phyloP scores from a whole-genome alignment of 2,888 invertebrate species.

The Aphodius granarius region DNA sequence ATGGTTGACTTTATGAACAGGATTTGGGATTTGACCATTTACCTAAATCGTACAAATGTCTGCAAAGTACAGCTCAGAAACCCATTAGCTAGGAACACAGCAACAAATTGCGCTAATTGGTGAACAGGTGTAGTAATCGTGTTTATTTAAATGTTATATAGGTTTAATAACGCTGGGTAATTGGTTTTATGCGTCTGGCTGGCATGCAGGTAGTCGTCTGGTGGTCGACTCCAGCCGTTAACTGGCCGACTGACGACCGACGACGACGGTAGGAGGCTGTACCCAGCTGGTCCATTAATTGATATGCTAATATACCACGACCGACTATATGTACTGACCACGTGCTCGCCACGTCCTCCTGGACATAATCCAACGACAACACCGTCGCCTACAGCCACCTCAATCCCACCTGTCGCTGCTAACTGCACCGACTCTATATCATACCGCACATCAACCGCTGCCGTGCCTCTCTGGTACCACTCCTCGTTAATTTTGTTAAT shows the following conservation, averaged over 20 bases:
- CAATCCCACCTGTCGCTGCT: constrained; percentile 3
- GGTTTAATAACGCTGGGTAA: constrained; percentile 4
- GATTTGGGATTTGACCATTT: no score
- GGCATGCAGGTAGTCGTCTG: background rate
- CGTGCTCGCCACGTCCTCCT: constrained; percentile 33
- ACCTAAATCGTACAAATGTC: no score
- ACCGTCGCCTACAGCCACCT: constrained; percentile 1
- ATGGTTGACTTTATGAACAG: no score
- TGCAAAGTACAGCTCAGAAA: no score
- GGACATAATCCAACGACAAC: constrained; percentile 6
- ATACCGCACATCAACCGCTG: constrained; percentile 4
- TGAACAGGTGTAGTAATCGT: background rate
- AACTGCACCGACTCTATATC: constrained; percentile 6
- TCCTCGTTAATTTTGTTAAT: constrained; percentile 6
- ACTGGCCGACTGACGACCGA: background rate
- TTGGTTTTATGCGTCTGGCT: constrained; percentile 10
- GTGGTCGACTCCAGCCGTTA: background rate
- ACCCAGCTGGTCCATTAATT: constrained; percentile 51
- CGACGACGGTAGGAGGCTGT: constrained; percentile 1
- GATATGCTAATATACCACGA: constrained; percentile 45
- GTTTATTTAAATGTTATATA: background rate
- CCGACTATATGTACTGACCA: constrained; percentile 37
- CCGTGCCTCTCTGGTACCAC: background rate
- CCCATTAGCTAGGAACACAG: background rate
- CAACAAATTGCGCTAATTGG: background rate